A percentile compares a stretch with the other conserved stretches of the same genome.
phyloP scores from a whole-genome alignment of 2,888 invertebrate species.

The Monochamus alternatus region DNA sequence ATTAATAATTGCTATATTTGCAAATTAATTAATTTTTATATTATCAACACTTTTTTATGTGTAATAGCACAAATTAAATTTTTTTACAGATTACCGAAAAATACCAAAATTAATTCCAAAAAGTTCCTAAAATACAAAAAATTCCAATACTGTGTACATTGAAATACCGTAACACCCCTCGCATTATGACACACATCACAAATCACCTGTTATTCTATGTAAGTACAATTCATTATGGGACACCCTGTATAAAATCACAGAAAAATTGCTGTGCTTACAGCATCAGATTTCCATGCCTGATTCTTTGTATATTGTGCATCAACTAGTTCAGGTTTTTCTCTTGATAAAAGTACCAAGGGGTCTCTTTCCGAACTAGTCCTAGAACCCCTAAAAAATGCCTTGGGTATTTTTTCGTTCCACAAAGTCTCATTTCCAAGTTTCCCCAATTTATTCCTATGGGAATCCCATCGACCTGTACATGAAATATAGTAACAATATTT shows the following conservation, averaged over 20 bases:
- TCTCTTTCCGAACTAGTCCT: conserved; percentile 94
- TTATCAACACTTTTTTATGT: too few species aligned
- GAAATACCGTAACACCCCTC: too few species aligned
- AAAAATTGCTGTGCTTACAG: conserved; percentile 71
- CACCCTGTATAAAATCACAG: not conserved
- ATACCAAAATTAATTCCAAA: too few species aligned
- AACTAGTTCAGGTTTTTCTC: conserved; percentile 82
- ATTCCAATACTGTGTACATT: too few species aligned
- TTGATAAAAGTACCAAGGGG: conserved; percentile 86
- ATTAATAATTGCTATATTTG: too few species aligned
- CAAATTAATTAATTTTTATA: too few species aligned
- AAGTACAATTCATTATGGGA: too few species aligned
- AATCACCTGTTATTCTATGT: too few species aligned
- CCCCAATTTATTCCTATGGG: conserved; percentile 75
- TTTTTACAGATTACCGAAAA: too few species aligned
- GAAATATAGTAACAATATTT: not conserved
- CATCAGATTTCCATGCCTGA: conserved; percentile 97
- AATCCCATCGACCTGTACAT: conserved; percentile 89
- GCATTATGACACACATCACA: too few species aligned
- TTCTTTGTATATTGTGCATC: conserved; percentile 98
- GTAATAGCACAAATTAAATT: too few species aligned
- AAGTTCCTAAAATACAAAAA: too few species aligned
- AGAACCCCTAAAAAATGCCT: conserved; percentile 94
- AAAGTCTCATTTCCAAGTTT: conserved; percentile 80
- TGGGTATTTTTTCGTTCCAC: conserved; percentile 83